phyloP scores from a whole-genome alignment of 2,113 vertebrate species.

The Chaetops frenatus region DNA sequence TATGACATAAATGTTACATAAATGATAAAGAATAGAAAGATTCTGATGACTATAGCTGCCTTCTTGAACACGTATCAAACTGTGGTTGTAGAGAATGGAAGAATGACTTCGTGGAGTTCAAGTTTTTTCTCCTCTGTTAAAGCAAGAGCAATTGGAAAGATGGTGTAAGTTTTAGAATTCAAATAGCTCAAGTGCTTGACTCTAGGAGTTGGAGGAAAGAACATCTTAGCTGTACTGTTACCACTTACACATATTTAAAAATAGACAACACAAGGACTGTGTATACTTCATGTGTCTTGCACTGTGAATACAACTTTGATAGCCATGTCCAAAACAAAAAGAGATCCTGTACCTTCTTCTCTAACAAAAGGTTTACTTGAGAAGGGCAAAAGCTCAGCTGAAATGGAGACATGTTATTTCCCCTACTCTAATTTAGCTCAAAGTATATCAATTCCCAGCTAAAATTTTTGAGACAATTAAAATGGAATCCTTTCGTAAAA shows the following conservation, averaged over 20 bases:
- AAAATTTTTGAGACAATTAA: background rate
- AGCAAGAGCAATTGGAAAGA: background rate
- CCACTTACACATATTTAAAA: background rate
- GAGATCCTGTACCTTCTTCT: background rate
- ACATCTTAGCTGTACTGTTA: background rate
- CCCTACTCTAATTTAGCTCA: background rate
- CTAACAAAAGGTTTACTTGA: constrained; percentile 10
- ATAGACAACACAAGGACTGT: background rate
- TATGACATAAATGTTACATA: background rate
- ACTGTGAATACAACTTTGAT: background rate
- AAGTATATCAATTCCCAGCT: background rate
- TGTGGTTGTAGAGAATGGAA: background rate
- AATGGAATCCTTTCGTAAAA: background rate
- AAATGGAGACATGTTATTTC: background rate
- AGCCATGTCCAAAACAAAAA: background rate
- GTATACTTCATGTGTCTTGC: background rate
- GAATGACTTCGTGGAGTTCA: background rate
- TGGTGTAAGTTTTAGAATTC: background rate
- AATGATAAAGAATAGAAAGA: background rate
- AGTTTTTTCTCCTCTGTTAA: background rate
- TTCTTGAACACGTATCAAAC: background rate
- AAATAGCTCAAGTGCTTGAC: background rate
- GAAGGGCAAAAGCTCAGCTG: background rate
- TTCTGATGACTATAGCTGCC: background rate
- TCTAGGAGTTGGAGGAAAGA: background rate